phyloP scores from a whole-genome alignment of 2,797 vertebrate genomes.

The Lemur catta region DNA sequence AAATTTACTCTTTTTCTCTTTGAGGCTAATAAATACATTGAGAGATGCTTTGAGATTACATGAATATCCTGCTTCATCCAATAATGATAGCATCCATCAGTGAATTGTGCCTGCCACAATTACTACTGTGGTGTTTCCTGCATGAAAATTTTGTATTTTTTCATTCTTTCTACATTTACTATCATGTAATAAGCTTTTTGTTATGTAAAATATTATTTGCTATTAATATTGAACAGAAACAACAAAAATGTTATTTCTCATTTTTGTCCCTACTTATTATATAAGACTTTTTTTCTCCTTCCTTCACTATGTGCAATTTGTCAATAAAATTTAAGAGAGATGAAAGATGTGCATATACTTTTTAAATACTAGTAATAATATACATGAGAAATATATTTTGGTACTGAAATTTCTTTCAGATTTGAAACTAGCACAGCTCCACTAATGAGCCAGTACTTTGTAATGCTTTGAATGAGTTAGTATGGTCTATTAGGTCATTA shows the following conservation, averaged over 20 bases:
- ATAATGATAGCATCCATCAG: neutral
- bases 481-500: constrained; percentile 27
- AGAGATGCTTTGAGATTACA: neutral
- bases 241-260: neutral
- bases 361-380: neutral
- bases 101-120: neutral
- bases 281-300: neutral
- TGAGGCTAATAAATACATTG: neutral
- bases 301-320: neutral
- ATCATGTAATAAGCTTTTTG: neutral
- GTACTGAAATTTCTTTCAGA: neutral
- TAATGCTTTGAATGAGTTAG: neutral
- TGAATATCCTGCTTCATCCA: neutral
- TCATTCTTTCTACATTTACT: neutral
- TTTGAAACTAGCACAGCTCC: constrained; percentile 12
- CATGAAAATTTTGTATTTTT: neutral
- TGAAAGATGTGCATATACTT: neutral
- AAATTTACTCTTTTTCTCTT: neutral
- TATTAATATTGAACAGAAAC: neutral
- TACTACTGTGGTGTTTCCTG: neutral
- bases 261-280: neutral
- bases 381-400: neutral
- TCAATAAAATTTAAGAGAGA: neutral
- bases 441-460: constrained; percentile 6
- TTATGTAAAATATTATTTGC: neutral